phyloP scores from a whole-genome alignment of 2,797 vertebrate species.

The Rhinogobio ventralis region DNA sequence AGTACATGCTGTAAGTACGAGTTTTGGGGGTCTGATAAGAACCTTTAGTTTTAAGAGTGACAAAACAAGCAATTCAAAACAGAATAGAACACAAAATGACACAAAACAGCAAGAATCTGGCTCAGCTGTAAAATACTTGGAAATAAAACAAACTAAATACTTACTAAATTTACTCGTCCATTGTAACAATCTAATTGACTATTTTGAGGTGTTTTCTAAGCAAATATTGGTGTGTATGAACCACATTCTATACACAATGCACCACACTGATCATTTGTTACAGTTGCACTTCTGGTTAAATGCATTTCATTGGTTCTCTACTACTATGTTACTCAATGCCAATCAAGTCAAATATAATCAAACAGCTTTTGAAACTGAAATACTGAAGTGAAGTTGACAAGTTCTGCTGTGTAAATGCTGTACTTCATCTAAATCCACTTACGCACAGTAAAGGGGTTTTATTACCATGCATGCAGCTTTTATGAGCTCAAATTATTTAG shows the following conservation, averaged over 20 bases:
- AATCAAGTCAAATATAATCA: neutral
- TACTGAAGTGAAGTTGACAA: neutral
- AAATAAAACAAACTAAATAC: neutral
- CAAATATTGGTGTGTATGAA: neutral
- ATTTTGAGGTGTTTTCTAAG: neutral
- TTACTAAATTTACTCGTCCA: neutral
- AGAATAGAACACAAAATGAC: neutral
- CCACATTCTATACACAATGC: neutral
- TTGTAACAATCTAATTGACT: neutral
- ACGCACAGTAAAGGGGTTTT: neutral
- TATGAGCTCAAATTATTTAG: neutral
- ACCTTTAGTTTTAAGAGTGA: neutral
- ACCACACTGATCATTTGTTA: neutral
- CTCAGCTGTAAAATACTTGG: neutral
- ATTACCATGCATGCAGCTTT: neutral
- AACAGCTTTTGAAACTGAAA: neutral
- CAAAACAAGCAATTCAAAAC: neutral
- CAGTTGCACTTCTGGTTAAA: neutral
- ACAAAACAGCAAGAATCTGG: neutral
- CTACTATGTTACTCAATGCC: neutral
- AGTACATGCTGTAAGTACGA: neutral
- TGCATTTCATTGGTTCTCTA: neutral
- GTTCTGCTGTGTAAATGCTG: neutral
- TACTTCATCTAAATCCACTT: neutral
- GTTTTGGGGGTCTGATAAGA: neutral